Percentiles rank a stretch among this genome's conserved stretches.
These are phyloP conservation scores for Porites rus DNA, from an alignment of 92 coral and sea anemone species.

Conservation along the genomic window DNA sequence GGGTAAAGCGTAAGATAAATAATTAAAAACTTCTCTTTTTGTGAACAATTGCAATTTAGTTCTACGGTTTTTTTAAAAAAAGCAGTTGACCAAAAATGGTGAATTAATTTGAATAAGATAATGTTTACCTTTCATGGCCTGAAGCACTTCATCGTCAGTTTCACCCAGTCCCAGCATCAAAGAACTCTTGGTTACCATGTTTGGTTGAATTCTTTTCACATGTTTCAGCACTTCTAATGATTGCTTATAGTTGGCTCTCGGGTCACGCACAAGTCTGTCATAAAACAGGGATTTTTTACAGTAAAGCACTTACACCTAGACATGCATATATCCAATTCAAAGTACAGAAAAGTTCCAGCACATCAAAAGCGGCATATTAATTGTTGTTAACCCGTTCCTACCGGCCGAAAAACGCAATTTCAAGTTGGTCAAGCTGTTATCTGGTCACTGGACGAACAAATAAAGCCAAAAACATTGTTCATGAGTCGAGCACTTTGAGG, in stretches of 20 bases:
- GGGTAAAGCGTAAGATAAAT: no score
- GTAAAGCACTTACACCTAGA: neutral
- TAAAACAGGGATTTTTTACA: neutral
- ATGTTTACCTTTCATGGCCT: slow-evolving; percentile 88
- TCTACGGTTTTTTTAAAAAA: no score
- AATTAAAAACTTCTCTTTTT: no score
- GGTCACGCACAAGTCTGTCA: slow-evolving; percentile 92
- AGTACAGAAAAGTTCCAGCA: neutral
- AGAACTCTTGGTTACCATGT: slow-evolving; percentile 94
- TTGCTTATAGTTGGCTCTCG: slow-evolving; percentile 95
- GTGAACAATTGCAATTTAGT: neutral
- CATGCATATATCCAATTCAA: neutral
- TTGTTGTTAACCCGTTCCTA: no score
- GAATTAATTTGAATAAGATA: neutral
- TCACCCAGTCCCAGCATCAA: slow-evolving; percentile 98
- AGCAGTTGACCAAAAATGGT: neutral
- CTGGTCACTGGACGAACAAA: no score
- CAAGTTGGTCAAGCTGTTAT: no score
- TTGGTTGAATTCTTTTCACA: slow-evolving; percentile 83
- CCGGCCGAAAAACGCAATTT: no score
- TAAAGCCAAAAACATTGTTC: no score
- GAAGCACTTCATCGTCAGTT: slow-evolving; percentile 87
- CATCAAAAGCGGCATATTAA: neutral
- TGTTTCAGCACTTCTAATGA: slow-evolving; percentile 88
- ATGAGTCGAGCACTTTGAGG: no score